Evolutionary conservation across 2,888 invertebrate genomes (phyloP).

Genomic region (Polylopha cassiicola): DNA sequence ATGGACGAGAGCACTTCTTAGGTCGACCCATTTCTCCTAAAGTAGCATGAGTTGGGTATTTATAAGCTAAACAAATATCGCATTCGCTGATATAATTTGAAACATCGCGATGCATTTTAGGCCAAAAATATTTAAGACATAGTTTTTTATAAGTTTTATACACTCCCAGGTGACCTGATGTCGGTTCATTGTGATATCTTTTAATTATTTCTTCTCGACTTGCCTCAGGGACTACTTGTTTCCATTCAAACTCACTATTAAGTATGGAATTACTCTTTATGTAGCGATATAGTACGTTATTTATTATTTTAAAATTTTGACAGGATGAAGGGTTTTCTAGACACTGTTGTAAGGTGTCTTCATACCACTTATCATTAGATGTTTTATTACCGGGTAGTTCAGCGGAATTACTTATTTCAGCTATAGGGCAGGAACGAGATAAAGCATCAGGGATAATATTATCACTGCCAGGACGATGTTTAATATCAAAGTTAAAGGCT

Average conservation of each 20-base stretch:
- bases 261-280: slow-evolving; percentile 1
- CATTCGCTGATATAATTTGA: slow-evolving; percentile 1
- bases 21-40: slow-evolving; percentile 20
- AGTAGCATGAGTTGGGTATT: slow-evolving; percentile 14
- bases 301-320: slow-evolving; percentile 5
- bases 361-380: slow-evolving; percentile 18
- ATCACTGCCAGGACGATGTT: too few relatives aligned
- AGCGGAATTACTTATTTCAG: too few relatives aligned
- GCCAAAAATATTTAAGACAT: slow-evolving; percentile 10
- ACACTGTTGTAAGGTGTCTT: slow-evolving; percentile 10
- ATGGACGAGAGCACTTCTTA: slow-evolving; percentile 19
- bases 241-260: slow-evolving; percentile 5
- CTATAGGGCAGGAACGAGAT: too few relatives aligned
- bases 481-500: too few relatives aligned
- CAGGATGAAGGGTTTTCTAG: not conserved
- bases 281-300: slow-evolving; percentile 5
- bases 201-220: not conserved
- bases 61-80: slow-evolving; percentile 13
- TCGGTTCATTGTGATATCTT: not conserved
- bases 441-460: too few relatives aligned
- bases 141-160: slow-evolving; percentile 20
- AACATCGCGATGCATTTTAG: slow-evolving; percentile 15
- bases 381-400: too few relatives aligned
- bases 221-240: not conserved
- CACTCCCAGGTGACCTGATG: too few relatives aligned